Conservation (phyloP, 1,140 invertebrate species). For the Tenebrio molitor region DNA sequence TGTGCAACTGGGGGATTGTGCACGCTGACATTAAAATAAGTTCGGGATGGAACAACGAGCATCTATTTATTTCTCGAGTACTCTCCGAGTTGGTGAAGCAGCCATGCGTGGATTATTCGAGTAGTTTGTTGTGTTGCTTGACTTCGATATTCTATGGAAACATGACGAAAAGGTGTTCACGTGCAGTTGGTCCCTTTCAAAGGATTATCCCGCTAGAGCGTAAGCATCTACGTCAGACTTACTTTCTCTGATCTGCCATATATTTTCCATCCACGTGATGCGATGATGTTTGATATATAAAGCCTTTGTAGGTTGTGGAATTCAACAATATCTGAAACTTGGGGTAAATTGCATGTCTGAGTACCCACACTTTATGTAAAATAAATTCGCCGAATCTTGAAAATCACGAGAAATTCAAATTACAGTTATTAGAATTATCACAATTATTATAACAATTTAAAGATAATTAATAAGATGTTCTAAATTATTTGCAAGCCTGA, state of each 20-base stretch:
- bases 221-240: background rate
- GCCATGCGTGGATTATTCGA: slow-evolving; percentile 18
- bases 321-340: too few species aligned
- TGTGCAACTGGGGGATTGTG: slow-evolving; percentile 6
- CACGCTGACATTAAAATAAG: background rate
- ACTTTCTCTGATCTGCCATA: background rate
- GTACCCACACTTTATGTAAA: too few species aligned
- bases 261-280: too few species aligned
- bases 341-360: too few species aligned
- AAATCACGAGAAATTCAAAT: too few species aligned
- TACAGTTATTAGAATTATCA: too few species aligned
- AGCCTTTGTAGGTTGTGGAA: background rate
- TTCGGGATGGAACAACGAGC: slow-evolving; percentile 9
- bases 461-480: too few species aligned
- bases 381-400: too few species aligned
- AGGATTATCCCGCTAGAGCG: slow-evolving; percentile 24
- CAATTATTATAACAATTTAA: too few species aligned
- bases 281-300: slow-evolving; percentile 4
- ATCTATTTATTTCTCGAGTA: slow-evolving; percentile 21
- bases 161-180: slow-evolving; percentile 29
- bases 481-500: too few species aligned
- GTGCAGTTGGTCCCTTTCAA: slow-evolving; percentile 25
- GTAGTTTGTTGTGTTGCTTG: slow-evolving; percentile 18
- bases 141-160: slow-evolving; percentile 36
- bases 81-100: slow-evolving; percentile 12